Percentiles rank a stretch among this genome's conserved stretches.
Conservation (phyloP, 2,797 vertebrate genomes). For the Catharus ustulatus region DNA sequence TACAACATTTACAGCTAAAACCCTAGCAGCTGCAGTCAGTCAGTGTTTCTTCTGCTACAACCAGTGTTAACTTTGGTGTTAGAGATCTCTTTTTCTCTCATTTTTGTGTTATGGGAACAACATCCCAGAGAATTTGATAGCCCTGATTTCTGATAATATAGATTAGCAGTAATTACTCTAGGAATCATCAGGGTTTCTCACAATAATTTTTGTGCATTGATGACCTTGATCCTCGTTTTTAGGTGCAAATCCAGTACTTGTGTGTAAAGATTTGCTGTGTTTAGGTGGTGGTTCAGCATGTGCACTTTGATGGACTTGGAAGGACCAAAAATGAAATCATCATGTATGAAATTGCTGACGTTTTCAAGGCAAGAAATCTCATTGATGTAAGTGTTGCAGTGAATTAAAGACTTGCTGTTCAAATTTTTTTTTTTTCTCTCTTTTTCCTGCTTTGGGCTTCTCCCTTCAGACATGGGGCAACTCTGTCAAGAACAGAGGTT, state of each 20-base stretch:
- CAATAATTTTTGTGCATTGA: neutral
- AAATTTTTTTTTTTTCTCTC: too few relatives aligned
- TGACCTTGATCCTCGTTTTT: neutral
- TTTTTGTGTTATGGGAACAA: neutral
- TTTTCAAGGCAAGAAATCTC: conserved; percentile 93
- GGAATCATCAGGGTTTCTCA: neutral
- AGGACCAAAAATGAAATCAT: conserved; percentile 95
- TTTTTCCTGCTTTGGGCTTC: neutral
- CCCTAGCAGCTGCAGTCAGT: neutral
- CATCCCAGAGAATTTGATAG: neutral
- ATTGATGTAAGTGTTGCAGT: conserved; percentile 85
- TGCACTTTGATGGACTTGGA: conserved; percentile 92
- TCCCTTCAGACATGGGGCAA: neutral
- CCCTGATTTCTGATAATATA: neutral
- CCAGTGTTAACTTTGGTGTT: neutral
- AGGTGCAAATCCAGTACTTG: neutral
- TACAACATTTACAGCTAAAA: neutral
- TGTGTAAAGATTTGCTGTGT: neutral
- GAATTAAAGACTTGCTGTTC: neutral
- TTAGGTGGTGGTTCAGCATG: conserved; percentile 93
- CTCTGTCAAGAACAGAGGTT: neutral
- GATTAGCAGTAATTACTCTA: neutral
- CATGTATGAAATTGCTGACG: conserved; percentile 90
- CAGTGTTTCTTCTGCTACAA: neutral
- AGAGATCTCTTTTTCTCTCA: neutral